phyloP scores from a whole-genome alignment of 2,888 invertebrate genomes.

The Mesodorylaimus sp. region DNA sequence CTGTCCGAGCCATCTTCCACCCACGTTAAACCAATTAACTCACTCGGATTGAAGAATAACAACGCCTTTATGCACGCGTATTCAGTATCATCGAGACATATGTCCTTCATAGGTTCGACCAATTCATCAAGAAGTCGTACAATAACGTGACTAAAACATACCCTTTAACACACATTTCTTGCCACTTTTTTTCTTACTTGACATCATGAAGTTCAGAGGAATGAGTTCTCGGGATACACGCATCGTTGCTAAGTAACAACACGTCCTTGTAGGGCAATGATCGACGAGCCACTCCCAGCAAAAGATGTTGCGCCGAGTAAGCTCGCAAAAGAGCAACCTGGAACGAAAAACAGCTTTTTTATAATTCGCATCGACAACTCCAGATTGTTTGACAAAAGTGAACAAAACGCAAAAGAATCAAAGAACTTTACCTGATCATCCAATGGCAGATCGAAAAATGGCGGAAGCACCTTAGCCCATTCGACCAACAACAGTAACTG shows the following conservation, averaged over 20 bases:
- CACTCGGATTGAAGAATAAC: conserved; percentile 95
- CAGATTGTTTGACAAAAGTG: no score
- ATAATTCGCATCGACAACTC: no score
- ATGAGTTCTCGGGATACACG: conserved; percentile 59
- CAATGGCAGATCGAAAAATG: conserved; percentile 72
- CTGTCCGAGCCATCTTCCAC: no score
- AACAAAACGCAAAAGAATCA: background rate
- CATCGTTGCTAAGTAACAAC: conserved; percentile 80
- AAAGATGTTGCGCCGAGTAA: conserved; percentile 82
- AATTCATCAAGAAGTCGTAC: conserved; percentile 86
- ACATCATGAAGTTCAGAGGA: conserved; percentile 23
- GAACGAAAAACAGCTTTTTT: no score
- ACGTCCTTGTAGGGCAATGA: conserved; percentile 79
- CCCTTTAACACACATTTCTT: no score
- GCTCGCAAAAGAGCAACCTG: conserved; percentile 77
- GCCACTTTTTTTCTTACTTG: conserved; percentile 17
- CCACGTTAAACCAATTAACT: no score
- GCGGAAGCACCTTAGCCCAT: conserved; percentile 91
- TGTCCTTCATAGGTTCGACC: conserved; percentile 75
- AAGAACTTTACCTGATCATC: conserved; percentile 60
- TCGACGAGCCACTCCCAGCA: conserved; percentile 76
- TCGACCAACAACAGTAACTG: conserved; percentile 84
- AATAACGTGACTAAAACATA: conserved; percentile 60
- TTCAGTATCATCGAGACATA: conserved; percentile 90
- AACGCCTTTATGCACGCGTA: conserved; percentile 94